Evolutionary conservation across 2,888 invertebrate genomes (phyloP), one percentile per base, ranked within the genome.

Genomic region (Drosophila pseudotalamancana): DNA sequence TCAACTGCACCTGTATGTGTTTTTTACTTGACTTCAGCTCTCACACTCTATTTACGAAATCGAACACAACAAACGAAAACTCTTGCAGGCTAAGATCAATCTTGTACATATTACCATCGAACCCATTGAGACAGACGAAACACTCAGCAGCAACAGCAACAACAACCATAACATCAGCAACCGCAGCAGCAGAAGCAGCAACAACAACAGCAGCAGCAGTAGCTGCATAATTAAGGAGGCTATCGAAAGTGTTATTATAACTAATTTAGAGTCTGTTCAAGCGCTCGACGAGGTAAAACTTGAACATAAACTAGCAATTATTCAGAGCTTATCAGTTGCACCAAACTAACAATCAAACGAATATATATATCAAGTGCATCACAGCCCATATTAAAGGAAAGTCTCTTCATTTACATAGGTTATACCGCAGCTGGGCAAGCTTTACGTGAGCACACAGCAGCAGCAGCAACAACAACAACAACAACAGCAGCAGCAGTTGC

Each of bases 41-140:
- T 16, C 37, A 4, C 23, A 55, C 37, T 37, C 8, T 31, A 40
- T 25, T 29, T 43, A 62, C 39, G 23, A 29, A 29, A 31, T 43
- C 34, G 16, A 68, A 54, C 4, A 34, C 34, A n/a, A n/a, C n/a
- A n/a, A n/a, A n/a, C n/a, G n/a, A 35, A 39, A 54, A 72, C 67
- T 81, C 76, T 88, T 85, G 80, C 91, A 90, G 90, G 90, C 89
- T 57, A 89, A 84, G 72, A 90, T 90, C 87, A 90, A 87, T 82
- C 80, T 90, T 89, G 91, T 90, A 82, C 90, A 90, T 81, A 89
- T 90, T 65, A 90, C 87, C 74, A 84, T 90, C 66, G 88, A 90
- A 83, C 90, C 90, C 70, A 71, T 83, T 80, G 86, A 82, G 72
- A 62, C 53, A 29, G 14, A 54, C 8, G 45, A 72, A 25, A n/a